phyloP scores from a whole-genome alignment of 2,797 vertebrate genomes.

The Alca torda region DNA sequence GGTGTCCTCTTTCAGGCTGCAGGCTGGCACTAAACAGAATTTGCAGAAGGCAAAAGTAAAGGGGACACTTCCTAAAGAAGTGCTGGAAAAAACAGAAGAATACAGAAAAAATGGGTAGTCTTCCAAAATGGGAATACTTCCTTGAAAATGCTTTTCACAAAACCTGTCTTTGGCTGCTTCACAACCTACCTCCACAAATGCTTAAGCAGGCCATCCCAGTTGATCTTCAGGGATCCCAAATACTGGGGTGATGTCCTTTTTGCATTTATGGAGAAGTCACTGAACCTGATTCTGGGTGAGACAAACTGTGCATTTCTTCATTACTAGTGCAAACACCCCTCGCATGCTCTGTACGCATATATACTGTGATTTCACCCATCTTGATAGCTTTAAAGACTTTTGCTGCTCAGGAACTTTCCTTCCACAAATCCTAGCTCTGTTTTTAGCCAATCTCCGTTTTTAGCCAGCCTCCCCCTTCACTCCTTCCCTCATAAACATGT shows the following conservation, averaged over 20 bases:
- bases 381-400: neutral
- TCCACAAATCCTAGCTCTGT: neutral
- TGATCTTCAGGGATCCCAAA: neutral
- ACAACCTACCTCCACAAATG: neutral
- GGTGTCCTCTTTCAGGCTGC: neutral
- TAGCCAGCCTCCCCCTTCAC: neutral
- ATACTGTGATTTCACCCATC: neutral
- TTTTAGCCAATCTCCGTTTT: neutral
- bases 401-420: neutral
- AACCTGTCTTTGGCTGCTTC: neutral
- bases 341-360: neutral
- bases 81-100: neutral
- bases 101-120: neutral
- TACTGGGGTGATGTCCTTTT: neutral
- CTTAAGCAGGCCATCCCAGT: neutral
- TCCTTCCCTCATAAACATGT: neutral
- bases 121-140: neutral
- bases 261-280: neutral
- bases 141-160: neutral
- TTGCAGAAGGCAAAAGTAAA: neutral
- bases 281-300: neutral
- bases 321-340: neutral
- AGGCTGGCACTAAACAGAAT: neutral
- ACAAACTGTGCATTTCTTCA: neutral
- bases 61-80: neutral